A percentile compares a stretch with the other conserved stretches of the same genome.
phyloP scores from a whole-genome alignment of 2,888 invertebrate genomes.

The Drosophila paramelanica region DNA sequence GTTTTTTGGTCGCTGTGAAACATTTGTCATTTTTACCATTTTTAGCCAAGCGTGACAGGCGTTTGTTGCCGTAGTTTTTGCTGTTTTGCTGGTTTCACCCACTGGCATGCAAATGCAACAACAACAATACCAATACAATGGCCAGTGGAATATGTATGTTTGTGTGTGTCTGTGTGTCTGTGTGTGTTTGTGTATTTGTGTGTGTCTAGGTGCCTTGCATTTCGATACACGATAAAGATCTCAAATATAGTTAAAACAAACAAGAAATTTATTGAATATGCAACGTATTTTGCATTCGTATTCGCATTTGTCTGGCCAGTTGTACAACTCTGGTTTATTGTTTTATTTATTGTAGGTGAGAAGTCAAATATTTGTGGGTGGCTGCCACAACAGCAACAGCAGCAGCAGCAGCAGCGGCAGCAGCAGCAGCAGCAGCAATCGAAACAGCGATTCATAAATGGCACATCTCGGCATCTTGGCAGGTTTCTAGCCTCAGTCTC shows the following conservation, averaged over 20 bases:
- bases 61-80: conserved; percentile 57
- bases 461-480: conserved; percentile 73
- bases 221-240: conserved; percentile 76
- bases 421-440: conserved; percentile 14
- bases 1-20: conserved; percentile 73
- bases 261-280: conserved; percentile 81
- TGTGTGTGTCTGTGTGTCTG: too few species aligned
- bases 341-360: conserved; percentile 80
- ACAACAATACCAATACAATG: conserved; percentile 42
- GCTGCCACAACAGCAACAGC: conserved; percentile 48
- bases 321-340: conserved; percentile 73
- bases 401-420: conserved; percentile 20
- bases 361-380: conserved; percentile 80
- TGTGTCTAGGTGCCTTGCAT: conserved; percentile 51
- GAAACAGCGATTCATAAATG: conserved; percentile 62
- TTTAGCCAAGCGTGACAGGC: conserved; percentile 80
- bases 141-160: conserved; percentile 43
- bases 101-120: conserved; percentile 75
- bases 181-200: conserved; percentile 43
- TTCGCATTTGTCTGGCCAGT: conserved; percentile 69
- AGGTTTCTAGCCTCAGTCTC: conserved; percentile 71
- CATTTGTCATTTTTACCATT: conserved; percentile 80
- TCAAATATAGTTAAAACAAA: conserved; percentile 80
- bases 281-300: conserved; percentile 66
- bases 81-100: conserved; percentile 65